A percentile compares a stretch with the other conserved stretches of the same genome.
Evolutionary conservation across 2,113 vertebrate species (phyloP).

Genomic region (Caretta caretta): DNA sequence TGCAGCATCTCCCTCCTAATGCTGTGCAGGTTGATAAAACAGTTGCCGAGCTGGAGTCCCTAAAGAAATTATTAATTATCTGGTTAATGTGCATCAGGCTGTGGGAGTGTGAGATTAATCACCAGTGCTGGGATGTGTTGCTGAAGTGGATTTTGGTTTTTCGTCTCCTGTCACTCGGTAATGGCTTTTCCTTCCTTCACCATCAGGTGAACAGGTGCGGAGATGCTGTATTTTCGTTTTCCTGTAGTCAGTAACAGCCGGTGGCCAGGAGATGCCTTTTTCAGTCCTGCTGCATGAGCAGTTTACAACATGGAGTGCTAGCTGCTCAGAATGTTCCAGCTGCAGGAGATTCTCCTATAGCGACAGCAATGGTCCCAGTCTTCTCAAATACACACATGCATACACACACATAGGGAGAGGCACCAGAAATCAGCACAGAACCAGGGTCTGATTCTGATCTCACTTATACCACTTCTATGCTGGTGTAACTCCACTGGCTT

Average conservation of each 20-base stretch:
- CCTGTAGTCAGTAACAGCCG: constrained; percentile 83
- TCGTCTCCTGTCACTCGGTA: constrained; percentile 86
- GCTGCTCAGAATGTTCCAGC: constrained; percentile 64
- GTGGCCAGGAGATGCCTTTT: constrained; percentile 79
- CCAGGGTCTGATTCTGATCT: not conserved
- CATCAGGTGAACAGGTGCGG: constrained; percentile 87
- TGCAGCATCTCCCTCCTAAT: constrained; percentile 71
- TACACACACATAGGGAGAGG: not conserved
- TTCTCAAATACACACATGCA: not conserved
- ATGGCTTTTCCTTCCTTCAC: constrained; percentile 87
- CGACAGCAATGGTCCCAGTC: constrained; percentile 46
- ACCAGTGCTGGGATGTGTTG: constrained; percentile 87
- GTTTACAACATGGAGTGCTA: constrained; percentile 67
- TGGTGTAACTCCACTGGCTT: not conserved
- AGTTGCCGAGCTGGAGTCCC: constrained; percentile 90
- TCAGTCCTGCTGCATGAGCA: constrained; percentile 83
- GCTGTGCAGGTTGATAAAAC: constrained; percentile 91
- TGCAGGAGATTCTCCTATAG: constrained; percentile 56
- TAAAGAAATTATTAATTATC: constrained; percentile 99
- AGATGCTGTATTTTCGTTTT: constrained; percentile 87
- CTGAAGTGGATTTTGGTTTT: constrained; percentile 89
- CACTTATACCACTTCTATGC: not conserved
- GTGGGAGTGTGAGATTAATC: constrained; percentile 96
- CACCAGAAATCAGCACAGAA: not conserved
- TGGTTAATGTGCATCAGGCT: constrained; percentile 97